Evolutionary conservation across 2,113 vertebrate genomes (phyloP).

Genomic region (Acrocephalus arundinaceus): DNA sequence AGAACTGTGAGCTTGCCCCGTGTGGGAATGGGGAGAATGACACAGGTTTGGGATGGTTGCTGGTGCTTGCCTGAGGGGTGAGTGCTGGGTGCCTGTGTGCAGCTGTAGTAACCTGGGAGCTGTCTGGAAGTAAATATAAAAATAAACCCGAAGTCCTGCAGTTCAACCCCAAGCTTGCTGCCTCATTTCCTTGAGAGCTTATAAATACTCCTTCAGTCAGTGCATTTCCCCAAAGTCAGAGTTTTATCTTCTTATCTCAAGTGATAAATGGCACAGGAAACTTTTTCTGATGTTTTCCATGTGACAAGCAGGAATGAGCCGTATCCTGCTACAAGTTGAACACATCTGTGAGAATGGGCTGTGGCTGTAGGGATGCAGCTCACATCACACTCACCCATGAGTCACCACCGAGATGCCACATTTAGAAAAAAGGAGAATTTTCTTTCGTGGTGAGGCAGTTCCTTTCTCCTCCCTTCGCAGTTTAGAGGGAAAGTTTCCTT

Average conservation of each 20-base stretch:
- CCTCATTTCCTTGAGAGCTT: neutral
- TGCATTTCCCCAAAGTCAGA: neutral
- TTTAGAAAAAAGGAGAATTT: neutral
- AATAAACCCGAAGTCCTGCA: no score
- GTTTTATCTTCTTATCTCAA: neutral
- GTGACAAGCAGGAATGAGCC: neutral
- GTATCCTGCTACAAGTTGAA: neutral
- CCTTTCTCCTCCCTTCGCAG: conserved; percentile 6
- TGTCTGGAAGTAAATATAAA: neutral
- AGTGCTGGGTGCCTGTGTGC: neutral
- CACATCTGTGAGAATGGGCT: neutral
- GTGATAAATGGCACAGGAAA: neutral
- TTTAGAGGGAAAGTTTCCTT: conserved; percentile 41
- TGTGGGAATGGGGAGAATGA: neutral
- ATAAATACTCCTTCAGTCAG: neutral
- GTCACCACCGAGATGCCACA: neutral
- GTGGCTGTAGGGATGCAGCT: neutral
- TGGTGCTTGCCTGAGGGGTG: neutral
- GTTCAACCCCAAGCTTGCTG: neutral
- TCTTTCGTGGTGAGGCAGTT: neutral
- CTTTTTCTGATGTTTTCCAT: neutral
- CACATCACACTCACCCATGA: neutral
- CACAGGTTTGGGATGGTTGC: neutral
- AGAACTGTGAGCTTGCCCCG: neutral
- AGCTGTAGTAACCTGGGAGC: neutral